Percentiles rank a stretch among this genome's conserved stretches.
phyloP scores from a whole-genome alignment of 1,140 invertebrate genomes.

The Acyrthosiphon pisum region DNA sequence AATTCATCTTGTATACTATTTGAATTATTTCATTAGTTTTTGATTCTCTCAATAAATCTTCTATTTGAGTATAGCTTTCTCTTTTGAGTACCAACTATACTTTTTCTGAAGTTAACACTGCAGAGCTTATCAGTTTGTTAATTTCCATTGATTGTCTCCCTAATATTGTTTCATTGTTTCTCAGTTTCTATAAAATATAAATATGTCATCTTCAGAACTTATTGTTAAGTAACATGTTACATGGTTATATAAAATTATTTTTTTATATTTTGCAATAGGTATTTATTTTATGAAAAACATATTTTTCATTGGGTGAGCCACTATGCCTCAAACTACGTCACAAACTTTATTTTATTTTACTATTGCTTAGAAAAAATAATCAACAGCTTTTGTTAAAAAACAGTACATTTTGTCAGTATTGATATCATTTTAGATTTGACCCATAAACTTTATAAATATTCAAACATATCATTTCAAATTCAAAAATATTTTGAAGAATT shows the following conservation, averaged over 20 bases:
- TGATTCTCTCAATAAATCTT: neutral
- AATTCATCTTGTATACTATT: neutral
- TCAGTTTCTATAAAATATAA: neutral
- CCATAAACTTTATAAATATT: too few species aligned
- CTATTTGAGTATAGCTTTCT: neutral
- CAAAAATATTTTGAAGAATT: too few species aligned
- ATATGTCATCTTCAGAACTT: neutral
- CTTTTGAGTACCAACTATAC: neutral
- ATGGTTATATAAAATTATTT: too few species aligned
- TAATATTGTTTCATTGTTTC: neutral
- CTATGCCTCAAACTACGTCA: neutral
- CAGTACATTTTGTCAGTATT: too few species aligned
- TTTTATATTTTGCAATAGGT: too few species aligned
- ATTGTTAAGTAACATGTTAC: neutral
- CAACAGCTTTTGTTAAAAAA: too few species aligned
- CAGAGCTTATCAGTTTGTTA: neutral
- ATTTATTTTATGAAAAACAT: neutral
- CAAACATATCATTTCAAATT: too few species aligned
- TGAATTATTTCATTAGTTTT: neutral
- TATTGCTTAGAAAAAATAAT: too few species aligned
- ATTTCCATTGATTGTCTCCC: neutral
- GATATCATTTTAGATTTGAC: too few species aligned
- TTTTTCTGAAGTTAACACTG: neutral
- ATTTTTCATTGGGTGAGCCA: neutral
- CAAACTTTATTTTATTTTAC: too few species aligned